These are phyloP conservation scores for Drosophila bunnanda DNA, from an alignment of 2,888 invertebrate species.

Conservation along the genomic window DNA sequence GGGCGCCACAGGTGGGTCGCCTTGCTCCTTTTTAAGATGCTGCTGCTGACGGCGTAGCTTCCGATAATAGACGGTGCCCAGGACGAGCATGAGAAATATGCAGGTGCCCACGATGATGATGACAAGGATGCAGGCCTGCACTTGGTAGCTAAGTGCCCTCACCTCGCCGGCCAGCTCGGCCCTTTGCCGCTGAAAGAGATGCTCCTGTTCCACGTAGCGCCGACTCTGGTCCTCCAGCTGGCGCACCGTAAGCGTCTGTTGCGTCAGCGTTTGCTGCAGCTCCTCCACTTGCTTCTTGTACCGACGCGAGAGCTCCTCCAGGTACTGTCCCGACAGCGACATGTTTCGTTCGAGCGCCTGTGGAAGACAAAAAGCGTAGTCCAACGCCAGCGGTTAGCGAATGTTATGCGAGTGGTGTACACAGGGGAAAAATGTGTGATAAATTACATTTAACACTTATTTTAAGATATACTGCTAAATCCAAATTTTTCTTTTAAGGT, in stretches of 20 bases:
- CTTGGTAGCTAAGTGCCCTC: slow-evolving; percentile 86
- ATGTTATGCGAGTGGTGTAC: slow-evolving; percentile 16
- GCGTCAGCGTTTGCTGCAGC: slow-evolving; percentile 93
- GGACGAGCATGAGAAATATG: slow-evolving; percentile 80
- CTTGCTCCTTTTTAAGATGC: slow-evolving; percentile 61
- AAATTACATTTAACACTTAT: neutral
- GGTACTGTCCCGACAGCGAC: slow-evolving; percentile 97
- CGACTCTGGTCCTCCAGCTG: slow-evolving; percentile 90
- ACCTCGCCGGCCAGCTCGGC: slow-evolving; percentile 88
- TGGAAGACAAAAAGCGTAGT: slow-evolving; percentile 71
- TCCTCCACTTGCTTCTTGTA: slow-evolving; percentile 99
- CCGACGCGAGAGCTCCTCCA: slow-evolving; percentile 97
- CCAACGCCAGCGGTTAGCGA: slow-evolving; percentile 15
- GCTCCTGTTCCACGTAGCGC: slow-evolving; percentile 90
- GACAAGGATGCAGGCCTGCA: slow-evolving; percentile 85
- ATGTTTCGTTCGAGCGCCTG: slow-evolving; percentile 97
- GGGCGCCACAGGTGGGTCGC: slow-evolving; percentile 5
- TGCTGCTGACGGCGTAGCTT: slow-evolving; percentile 77
- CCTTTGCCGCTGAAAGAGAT: slow-evolving; percentile 92
- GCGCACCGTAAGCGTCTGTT: slow-evolving; percentile 91
- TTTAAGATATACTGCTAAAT: neutral
- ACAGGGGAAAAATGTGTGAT: neutral
- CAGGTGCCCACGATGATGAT: slow-evolving; percentile 82
- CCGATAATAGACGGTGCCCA: slow-evolving; percentile 82
- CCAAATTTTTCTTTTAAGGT: too few species aligned